Evolutionary conservation across 64 coral and sea anemone species (phyloP).

Genomic region (Exaiptasia diaphana): DNA sequence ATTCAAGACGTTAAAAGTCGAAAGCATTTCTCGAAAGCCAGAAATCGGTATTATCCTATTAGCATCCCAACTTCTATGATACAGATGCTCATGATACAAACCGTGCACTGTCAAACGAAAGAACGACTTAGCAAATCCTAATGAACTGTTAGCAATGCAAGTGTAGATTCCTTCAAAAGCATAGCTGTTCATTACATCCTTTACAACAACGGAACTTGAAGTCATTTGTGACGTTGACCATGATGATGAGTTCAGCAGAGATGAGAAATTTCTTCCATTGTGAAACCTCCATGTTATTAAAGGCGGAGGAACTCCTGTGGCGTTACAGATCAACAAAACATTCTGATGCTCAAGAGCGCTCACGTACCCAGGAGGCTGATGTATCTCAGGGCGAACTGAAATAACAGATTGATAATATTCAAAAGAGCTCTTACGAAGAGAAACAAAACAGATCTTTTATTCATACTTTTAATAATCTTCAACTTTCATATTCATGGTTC

Average conservation of each 20-base stretch:
- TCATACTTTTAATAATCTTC: too few species aligned
- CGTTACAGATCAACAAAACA: not conserved
- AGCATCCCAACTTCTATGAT: too few species aligned
- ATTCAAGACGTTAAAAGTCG: too few species aligned
- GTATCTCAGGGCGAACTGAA: conserved; percentile 12
- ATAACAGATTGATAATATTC: too few species aligned
- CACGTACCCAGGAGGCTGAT: not conserved
- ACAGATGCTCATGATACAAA: too few species aligned
- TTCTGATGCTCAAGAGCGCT: not conserved
- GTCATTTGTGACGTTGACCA: not conserved
- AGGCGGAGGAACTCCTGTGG: conserved; percentile 8
- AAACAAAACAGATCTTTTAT: too few species aligned
- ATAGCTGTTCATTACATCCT: not conserved
- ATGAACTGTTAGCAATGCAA: not conserved
- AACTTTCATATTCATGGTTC: too few species aligned
- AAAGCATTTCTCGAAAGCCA: too few species aligned
- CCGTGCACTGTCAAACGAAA: not conserved
- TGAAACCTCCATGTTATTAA: conserved; percentile 2
- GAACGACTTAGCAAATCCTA: not conserved
- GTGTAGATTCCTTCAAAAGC: conserved; percentile 6
- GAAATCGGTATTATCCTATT: too few species aligned
- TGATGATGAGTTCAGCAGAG: too few species aligned
- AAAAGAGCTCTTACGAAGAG: too few species aligned
- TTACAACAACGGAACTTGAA: not conserved
- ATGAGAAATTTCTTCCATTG: not conserved